Evolutionary conservation across 2,797 vertebrate genomes (phyloP).

Genomic region (Zenarchopterus dispar): DNA sequence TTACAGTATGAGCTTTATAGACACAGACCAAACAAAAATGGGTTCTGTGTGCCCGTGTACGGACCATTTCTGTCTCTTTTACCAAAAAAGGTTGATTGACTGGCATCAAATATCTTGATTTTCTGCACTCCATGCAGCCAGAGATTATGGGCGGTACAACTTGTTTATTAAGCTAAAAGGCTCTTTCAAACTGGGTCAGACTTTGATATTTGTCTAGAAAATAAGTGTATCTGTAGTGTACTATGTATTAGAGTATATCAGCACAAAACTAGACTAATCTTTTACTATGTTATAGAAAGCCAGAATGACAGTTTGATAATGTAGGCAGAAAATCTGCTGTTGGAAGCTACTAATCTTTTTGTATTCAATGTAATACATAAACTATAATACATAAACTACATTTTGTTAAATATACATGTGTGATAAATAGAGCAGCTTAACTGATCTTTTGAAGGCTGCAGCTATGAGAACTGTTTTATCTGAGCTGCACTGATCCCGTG

Average conservation of each 20-base stretch:
- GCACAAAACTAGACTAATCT: slow-evolving; percentile 48
- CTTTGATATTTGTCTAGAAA: slow-evolving; percentile 59
- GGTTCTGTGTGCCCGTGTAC: slow-evolving; percentile 69
- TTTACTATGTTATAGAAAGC: slow-evolving; percentile 32
- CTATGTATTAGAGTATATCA: slow-evolving; percentile 28
- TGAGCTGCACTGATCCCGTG: slow-evolving; percentile 10
- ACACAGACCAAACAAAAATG: slow-evolving; percentile 65
- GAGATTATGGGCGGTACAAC: slow-evolving; percentile 38
- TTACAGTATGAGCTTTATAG: slow-evolving; percentile 28
- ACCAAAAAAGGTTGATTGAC: slow-evolving; percentile 55
- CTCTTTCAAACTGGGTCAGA: slow-evolving; percentile 33
- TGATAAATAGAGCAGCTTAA: slow-evolving; percentile 8
- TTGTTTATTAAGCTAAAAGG: slow-evolving; percentile 43
- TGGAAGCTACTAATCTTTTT: slow-evolving; percentile 4
- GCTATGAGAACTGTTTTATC: slow-evolving; percentile 15
- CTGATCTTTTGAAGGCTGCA: slow-evolving; percentile 6
- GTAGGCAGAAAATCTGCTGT: not conserved
- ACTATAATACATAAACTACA: slow-evolving; percentile 10
- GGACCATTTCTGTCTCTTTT: slow-evolving; percentile 59
- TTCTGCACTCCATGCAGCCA: slow-evolving; percentile 35
- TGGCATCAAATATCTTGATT: slow-evolving; percentile 44
- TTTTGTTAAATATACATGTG: not conserved
- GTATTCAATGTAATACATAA: not conserved
- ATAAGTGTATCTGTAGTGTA: slow-evolving; percentile 31
- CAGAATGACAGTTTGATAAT: slow-evolving; percentile 2